Conservation (phyloP, 2,888 invertebrate genomes). For the Leptinotarsa tumamoca region DNA sequence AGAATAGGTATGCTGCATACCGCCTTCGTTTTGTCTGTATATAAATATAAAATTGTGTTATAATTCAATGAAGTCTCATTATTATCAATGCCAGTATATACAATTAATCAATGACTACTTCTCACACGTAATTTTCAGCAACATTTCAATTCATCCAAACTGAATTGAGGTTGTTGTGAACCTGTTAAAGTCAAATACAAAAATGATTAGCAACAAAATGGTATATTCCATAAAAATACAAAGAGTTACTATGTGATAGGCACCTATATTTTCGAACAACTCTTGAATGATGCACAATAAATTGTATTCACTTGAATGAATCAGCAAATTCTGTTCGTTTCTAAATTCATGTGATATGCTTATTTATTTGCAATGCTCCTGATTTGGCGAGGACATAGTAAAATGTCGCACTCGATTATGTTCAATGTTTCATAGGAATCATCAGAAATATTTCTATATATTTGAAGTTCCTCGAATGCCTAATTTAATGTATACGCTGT, state of each 20-base stretch:
- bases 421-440: neutral
- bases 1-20: too few relatives aligned
- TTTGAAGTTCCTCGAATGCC: neutral
- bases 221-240: neutral
- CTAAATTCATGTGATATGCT: neutral
- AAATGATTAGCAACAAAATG: neutral
- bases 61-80: too few relatives aligned
- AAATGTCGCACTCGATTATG: neutral
- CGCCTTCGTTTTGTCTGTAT: too few relatives aligned
- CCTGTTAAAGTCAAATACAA: neutral
- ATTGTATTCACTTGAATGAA: neutral
- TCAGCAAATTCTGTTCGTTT: neutral
- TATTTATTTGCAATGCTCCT: neutral
- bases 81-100: too few relatives aligned
- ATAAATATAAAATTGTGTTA: too few relatives aligned
- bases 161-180: neutral
- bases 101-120: too few relatives aligned
- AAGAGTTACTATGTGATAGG: neutral
- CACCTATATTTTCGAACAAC: neutral
- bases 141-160: neutral
- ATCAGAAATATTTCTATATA: neutral
- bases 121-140: neutral
- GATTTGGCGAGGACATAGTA: neutral
- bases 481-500: neutral
- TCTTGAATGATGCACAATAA: neutral